Evolutionary conservation across 2,113 vertebrate genomes (phyloP).

Genomic region (Atractosteus spatula): DNA sequence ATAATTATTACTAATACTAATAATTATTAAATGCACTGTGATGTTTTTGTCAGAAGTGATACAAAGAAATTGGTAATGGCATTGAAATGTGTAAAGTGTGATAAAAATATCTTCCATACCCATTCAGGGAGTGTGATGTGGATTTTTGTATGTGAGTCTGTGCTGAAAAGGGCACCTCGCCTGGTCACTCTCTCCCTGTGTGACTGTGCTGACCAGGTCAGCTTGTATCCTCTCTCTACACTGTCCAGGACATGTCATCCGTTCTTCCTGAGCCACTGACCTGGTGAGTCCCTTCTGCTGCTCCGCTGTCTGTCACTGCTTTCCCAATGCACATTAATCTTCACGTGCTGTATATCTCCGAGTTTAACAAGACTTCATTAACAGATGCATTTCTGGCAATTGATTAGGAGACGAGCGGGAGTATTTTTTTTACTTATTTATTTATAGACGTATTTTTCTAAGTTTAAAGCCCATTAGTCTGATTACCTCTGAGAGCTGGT

Average conservation of each 20-base stretch:
- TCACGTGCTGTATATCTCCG: slow-evolving; percentile 60
- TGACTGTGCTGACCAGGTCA: too few relatives aligned
- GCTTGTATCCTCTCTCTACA: too few relatives aligned
- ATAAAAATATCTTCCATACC: too few relatives aligned
- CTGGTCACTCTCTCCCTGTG: too few relatives aligned
- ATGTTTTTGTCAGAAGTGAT: too few relatives aligned
- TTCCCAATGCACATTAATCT: slow-evolving; percentile 56
- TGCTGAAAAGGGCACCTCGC: slow-evolving; percentile 19
- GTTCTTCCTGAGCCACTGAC: too few relatives aligned
- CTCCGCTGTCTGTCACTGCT: slow-evolving; percentile 52
- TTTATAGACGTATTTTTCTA: slow-evolving; percentile 73
- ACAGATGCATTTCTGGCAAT: slow-evolving; percentile 65
- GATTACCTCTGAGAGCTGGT: slow-evolving; percentile 73
- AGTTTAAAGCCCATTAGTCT: slow-evolving; percentile 73
- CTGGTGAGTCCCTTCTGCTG: slow-evolving; percentile 51
- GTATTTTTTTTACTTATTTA: slow-evolving; percentile 72
- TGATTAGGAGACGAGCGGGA: slow-evolving; percentile 68
- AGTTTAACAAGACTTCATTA: slow-evolving; percentile 63
- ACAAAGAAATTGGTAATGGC: too few relatives aligned
- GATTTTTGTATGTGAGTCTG: slow-evolving; percentile 1
- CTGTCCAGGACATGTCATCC: too few relatives aligned
- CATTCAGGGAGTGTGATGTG: not conserved
- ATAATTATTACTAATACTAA: too few relatives aligned
- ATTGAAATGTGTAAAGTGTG: not conserved
- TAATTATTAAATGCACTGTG: too few relatives aligned